A percentile compares a stretch with the other conserved stretches of the same genome.
Conservation (phyloP, 2,113 vertebrate genomes). For the Aramus guarauna region DNA sequence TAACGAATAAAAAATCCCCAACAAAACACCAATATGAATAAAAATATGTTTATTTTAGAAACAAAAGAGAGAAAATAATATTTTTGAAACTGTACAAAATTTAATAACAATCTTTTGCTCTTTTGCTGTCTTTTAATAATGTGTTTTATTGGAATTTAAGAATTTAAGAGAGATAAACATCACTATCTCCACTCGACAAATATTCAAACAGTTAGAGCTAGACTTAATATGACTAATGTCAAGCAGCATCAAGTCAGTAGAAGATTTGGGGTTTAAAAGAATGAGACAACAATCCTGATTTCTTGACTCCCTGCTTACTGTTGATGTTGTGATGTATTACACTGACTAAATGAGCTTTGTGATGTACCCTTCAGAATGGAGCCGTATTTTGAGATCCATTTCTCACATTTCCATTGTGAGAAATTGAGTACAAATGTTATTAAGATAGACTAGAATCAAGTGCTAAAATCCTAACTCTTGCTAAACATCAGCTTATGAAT, state of each 20-base stretch:
- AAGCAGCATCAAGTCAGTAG: background rate
- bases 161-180: background rate
- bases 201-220: background rate
- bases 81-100: background rate
- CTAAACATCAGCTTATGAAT: background rate
- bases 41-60: background rate
- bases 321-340: rapidly evolving
- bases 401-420: background rate
- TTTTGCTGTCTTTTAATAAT: background rate
- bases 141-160: background rate
- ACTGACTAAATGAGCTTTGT: background rate
- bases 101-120: background rate
- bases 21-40: background rate
- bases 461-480: background rate
- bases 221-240: background rate
- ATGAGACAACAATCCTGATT: background rate
- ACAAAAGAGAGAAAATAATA: background rate
- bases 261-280: background rate
- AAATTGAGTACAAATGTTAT: background rate
- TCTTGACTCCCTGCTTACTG: background rate
- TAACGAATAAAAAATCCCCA: rapidly evolving
- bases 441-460: background rate
- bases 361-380: background rate
- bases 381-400: background rate
- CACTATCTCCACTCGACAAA: background rate